Conservation (phyloP, 2,113 vertebrate genomes). For the Rhabdornis inornatus region DNA sequence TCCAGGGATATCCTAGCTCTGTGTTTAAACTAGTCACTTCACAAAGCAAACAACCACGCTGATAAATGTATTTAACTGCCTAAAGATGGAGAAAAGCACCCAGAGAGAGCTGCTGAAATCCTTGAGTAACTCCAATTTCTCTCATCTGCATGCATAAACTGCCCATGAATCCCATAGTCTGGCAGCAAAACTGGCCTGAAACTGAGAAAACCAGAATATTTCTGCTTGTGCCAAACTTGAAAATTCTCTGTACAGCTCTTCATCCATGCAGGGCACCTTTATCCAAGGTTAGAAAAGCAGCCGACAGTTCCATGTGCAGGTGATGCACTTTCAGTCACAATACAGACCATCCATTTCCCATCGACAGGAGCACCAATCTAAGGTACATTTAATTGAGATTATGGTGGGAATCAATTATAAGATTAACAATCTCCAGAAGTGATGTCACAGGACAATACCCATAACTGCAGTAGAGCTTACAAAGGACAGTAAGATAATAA, state of each 20-base stretch:
- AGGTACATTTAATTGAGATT: slow-evolving; percentile 45
- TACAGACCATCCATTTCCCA: not conserved
- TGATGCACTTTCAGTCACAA: not conserved
- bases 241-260: too few species aligned
- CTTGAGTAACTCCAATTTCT: not conserved
- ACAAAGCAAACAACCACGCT: not conserved
- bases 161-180: fast-evolving
- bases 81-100: not conserved
- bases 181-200: not conserved
- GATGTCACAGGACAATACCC: not conserved
- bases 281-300: not conserved
- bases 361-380: not conserved
- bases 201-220: not conserved
- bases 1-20: not conserved
- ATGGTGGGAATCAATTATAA: slow-evolving; percentile 22
- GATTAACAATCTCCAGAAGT: slow-evolving; percentile 11
- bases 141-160: fast-evolving
- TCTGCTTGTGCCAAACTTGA: not conserved
- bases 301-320: not conserved
- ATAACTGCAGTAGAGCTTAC: not conserved
- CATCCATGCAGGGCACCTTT: not conserved
- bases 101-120: not conserved
- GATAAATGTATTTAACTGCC: not conserved
- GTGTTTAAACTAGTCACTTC: not conserved
- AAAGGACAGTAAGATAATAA: not conserved